Evolutionary conservation across 2,113 vertebrate genomes (phyloP).

Genomic region (Nipponia nippon): DNA sequence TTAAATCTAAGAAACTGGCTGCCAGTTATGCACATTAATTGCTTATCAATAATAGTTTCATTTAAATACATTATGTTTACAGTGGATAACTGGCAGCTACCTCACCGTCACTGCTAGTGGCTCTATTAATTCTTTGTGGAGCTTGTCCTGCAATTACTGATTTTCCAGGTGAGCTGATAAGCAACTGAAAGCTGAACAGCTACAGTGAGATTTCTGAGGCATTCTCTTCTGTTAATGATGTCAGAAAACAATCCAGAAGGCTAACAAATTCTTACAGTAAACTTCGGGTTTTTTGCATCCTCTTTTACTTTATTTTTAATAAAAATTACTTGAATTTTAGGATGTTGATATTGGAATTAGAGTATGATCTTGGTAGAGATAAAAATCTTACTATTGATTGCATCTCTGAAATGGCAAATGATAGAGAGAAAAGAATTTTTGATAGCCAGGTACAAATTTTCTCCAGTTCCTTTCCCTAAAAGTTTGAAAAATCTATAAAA

Average conservation of each 20-base stretch:
- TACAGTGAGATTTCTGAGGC: background rate
- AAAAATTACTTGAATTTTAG: background rate
- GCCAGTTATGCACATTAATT: background rate
- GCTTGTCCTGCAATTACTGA: background rate
- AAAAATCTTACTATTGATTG: background rate
- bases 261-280: background rate
- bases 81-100: background rate
- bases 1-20: background rate
- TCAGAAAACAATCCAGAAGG: background rate
- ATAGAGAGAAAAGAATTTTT: background rate
- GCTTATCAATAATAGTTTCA: background rate
- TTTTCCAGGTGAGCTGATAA: background rate
- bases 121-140: background rate
- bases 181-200: background rate
- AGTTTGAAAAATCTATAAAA: background rate
- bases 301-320: background rate
- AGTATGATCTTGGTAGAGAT: background rate
- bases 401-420: background rate
- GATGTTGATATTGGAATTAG: background rate
- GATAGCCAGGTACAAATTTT: background rate
- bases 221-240: background rate
- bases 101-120: accelerated
- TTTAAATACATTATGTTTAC: background rate
- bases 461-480: background rate
- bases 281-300: accelerated